Evolutionary conservation across 53 echinoderm and acorn worm genomes (phyloP), one percentile per base, ranked within the genome.

Genomic region (Hippasteria phrygiana): DNA sequence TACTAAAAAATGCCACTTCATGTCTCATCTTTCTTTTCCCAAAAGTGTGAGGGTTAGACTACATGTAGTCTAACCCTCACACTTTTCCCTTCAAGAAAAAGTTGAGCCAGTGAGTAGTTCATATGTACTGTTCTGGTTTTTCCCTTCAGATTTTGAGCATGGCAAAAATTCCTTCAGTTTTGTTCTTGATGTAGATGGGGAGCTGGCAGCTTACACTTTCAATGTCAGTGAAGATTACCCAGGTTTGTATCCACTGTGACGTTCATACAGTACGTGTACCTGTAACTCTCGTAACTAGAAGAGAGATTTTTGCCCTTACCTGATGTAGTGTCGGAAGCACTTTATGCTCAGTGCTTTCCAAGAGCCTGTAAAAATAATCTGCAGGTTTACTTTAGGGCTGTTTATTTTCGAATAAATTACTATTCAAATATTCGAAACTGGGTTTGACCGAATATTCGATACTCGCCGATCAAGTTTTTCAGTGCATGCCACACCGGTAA

Each of bases 211-310:
- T 13, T 93, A 90, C 43, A 93, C 93, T 11, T 93, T 93, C 77
- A 90, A 74, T 71, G 90, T 90, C 51, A 78, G 87, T 17, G 93
- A 93, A 39, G 93, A 93, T 71, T 93, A 93, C 70, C 93, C 93
- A 90, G 93, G 93, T 93, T 76, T 47, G 76, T 76, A 45, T 26
- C 28, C 14, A 46, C 28, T 17, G 7, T 5, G 13, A 50, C 17
- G 17, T 32, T 5, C 51, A 27, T 12, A 75, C 3, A n/a, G n/a
- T 22, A 38, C 43, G 18, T 28, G 40, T 40, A 39, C 40, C 9
- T 8, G 0, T 2, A 74, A 4, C 26, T 39, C n/a, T 28, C 43
- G 74, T 74, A 74, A 7, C 41, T 41, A 5, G 6, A 9, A 71
- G 48, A 14, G 14, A 7, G 48, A 20, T n/a, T 36, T 36, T 71